A percentile compares a stretch with the other conserved stretches of the same genome.
Conservation (phyloP, 37 sponge, comb jelly and placozoan species). For the Cladorhizidae sp. region DNA sequence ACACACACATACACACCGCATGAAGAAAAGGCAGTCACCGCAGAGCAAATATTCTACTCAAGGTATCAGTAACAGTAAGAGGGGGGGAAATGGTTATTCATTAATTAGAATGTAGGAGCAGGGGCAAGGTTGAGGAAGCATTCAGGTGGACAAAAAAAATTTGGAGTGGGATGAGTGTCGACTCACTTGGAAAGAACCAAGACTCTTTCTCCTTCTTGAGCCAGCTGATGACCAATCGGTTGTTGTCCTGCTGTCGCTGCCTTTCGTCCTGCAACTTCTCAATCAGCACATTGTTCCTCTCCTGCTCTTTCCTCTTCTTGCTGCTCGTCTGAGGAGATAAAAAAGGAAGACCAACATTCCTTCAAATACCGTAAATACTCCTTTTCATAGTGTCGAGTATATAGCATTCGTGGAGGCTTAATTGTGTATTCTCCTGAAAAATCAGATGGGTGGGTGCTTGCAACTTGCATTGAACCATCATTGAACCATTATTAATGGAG, state of each 20-base stretch:
- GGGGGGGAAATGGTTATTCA: no score
- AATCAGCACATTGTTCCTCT: constrained; percentile 77
- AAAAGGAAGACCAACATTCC: neutral
- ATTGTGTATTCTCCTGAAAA: no score
- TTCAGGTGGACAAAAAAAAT: no score
- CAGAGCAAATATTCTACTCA: no score
- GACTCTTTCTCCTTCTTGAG: constrained; percentile 80
- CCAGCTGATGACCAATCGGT: constrained; percentile 77
- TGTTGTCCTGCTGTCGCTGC: constrained; percentile 82
- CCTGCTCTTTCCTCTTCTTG: constrained; percentile 95
- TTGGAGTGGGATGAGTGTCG: neutral
- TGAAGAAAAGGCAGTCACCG: constrained; percentile 15
- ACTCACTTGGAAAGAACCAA: constrained; percentile 86
- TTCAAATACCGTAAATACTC: neutral
- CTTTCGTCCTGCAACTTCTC: constrained; percentile 88
- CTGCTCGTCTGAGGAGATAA: constrained; percentile 68
- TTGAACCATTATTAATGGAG: no score
- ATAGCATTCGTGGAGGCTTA: no score
- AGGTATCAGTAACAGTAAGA: no score
- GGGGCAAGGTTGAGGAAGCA: no score
- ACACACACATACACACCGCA: constrained; percentile 34
- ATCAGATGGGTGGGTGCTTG: no score
- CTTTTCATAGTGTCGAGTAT: no score
- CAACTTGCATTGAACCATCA: no score
- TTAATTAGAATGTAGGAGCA: no score